Conservation (phyloP, 2,113 vertebrate species). For the Vicugna pacos region DNA sequence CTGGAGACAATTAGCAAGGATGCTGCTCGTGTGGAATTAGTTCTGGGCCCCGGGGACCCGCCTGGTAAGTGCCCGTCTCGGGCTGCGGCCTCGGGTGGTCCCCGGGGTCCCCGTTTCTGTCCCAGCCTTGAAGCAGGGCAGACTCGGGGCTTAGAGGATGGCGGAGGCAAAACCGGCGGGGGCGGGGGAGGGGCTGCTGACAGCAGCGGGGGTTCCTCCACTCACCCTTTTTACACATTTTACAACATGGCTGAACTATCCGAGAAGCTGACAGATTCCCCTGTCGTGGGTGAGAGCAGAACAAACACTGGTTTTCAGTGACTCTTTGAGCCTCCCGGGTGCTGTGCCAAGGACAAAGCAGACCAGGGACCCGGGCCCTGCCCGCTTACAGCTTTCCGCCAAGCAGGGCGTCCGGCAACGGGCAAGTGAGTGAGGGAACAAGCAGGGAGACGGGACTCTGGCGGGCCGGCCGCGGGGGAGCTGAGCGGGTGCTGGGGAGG, state of each 20-base stretch:
- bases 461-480: fast-evolving
- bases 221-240: not conserved
- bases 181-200: not conserved
- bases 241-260: not conserved
- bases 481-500: not conserved
- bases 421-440: fast-evolving
- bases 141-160: fast-evolving
- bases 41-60: not conserved
- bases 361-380: fast-evolving
- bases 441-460: fast-evolving
- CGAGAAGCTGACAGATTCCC: not conserved
- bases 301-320: too few species aligned
- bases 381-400: not conserved
- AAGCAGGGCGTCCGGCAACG: fast-evolving
- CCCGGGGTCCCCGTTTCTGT: not conserved
- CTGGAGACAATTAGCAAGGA: not conserved
- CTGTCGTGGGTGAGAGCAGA: not conserved
- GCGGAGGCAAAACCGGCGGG: not conserved
- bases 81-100: not conserved
- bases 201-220: fast-evolving
- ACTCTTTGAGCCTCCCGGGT: fast-evolving
- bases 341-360: not conserved
- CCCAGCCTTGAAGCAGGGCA: not conserved
- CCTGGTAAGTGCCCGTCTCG: not conserved
- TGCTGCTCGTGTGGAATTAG: fast-evolving